Base-by-base conservation (phyloP, 2,888 invertebrate genomes). In the Uloborus plumipes region DNA sequence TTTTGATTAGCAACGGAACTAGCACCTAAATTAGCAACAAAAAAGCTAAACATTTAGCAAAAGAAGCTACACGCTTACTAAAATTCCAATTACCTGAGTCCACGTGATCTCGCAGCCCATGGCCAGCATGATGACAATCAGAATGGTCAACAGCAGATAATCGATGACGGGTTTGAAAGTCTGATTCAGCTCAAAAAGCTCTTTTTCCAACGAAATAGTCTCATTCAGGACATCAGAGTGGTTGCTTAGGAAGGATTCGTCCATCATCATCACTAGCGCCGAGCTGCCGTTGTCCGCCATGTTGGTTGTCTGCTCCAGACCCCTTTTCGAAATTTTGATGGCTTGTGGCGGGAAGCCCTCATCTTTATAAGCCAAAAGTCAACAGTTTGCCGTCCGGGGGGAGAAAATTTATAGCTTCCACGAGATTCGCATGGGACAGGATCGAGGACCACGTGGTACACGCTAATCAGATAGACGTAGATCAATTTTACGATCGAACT, bases 61-160 rank as follows among this genome's bases (percentile, higher is more conserved):
- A 58, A 62, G 51, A 64, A 31, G 58, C 22, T 14, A 47, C 61
- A 51, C n/a, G n/a, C 50, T 15, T 22, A 16, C 55, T 51, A 49
- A 1, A 22, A 62, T 15, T 22, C 51, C 11, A 70, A 53, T 64
- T 77, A 84, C 85, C 51, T 85, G 50, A n/a, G 14, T 75, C 58
- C 86, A 69, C 31, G 86, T 85, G 26, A 87, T 86, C 11, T 86
- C 86, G 50, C 86, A 86, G 9, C 88, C 88, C 87, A 88, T 87
- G 15, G 87, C 86, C 14, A 87, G 81, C 87, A 87, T 87, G 53
- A 87, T 87, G 47, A 87, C 58, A 13, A 87, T 72, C 1, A 87
- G 74, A 15, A 84, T 55, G 51, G 64, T 47, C 15, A 85, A 31
- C 7, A 77, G 55, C 18, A 75, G 55, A n/a, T 39, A 53, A 31